Base-by-base conservation (phyloP, 2,797 vertebrate genomes). In the Oreonectes daqikongensis region DNA sequence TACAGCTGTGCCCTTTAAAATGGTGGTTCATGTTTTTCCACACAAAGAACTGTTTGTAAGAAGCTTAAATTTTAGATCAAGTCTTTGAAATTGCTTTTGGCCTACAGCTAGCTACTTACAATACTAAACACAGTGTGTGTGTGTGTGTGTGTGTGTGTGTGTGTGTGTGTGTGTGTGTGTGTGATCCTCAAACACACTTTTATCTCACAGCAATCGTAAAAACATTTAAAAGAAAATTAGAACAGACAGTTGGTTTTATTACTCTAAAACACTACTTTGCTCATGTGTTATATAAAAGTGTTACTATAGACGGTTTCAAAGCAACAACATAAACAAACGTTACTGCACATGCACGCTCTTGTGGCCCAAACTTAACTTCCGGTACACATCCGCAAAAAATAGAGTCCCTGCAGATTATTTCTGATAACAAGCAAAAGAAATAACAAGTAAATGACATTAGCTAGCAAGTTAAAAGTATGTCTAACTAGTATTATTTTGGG, bases 1-100 rank as follows among this genome's bases (percentile, higher is more conserved):
- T 10, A 48, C 44, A 64, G 59, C 12, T 53, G n/a, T 40, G 9
- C 22, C 48, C 40, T 14, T 24, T 53, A 48, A 52, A 60, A 57
- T 35, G 35, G 18, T 17, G 30, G 15, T 60, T 60, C 8, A 11
- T 60, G 26, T 60, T 60, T 18, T 32, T 53, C 2, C 44, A 73
- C 46, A 72, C 61, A 30, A 61, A 7, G 57, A 35, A 28, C 6
- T 50, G 22, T 63, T 26, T 64, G 44, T n/a, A 28, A 66, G 35
- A 66, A 55, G 61, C 32, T 42, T 55, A 2, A 1, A 3, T 30
- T 53, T 74, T 8, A 26, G 10, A 20, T 61, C 35, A 59, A 64
- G 1, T 40, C 15, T 72, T 14, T 72, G 2, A 64, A 26, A 35
- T 64, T 1, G 22, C 48, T 38, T 18, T 65, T 12, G 38, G 44